Base-by-base conservation (phyloP, 1,140 invertebrate genomes). In the Chironomus striatipennis region DNA sequence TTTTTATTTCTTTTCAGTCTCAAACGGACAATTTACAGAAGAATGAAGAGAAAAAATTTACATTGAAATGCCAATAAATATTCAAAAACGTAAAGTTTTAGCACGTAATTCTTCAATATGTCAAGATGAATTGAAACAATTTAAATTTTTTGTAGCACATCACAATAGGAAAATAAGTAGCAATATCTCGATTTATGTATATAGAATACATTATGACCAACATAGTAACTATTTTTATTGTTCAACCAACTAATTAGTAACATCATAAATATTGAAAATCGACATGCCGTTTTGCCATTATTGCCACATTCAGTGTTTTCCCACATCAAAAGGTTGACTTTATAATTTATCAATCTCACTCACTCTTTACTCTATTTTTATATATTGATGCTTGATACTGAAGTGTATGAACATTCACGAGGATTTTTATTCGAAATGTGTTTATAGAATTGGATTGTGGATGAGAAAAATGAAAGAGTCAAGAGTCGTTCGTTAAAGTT, bases 61-160 rank as follows among this genome's bases (percentile, higher is more conserved):
- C 65, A 70, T 70, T 70, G 65, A 70, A 70, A 70, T 70, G 65
- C 65, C 65, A 70, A 70, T 70, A 70, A 70, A 70, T 70, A 70
- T 70, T 70, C 65, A 70, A 70, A 10, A 57, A 57, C 47, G 65
- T 70, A 20, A 20, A 18, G 17, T 70, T 70, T 70, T 70, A 70
- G 65, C 65, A 70, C 65, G 65, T 70, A 70, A 70, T 70, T 20
- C 65, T 70, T 70, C 65, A 70, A 70, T 70, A 12, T 70, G 65
- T 70, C 65, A 70, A 20, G n/a, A 70, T 18, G 65, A 7, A 67
- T 67, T 67, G n/a, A 20, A 67, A 18, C 65, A 70, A 70, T 70
- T 18, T 18, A 6, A 70, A 70, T 10, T 20, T 70, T 15, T 21
- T 34, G 20, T 20, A 10, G n/a, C 10, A 70, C 18, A 20, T 70